Percentiles rank a stretch among this genome's conserved stretches.
Evolutionary conservation across 1,140 invertebrate genomes (phyloP).

Genomic region (Zaprionus vittiger): DNA sequence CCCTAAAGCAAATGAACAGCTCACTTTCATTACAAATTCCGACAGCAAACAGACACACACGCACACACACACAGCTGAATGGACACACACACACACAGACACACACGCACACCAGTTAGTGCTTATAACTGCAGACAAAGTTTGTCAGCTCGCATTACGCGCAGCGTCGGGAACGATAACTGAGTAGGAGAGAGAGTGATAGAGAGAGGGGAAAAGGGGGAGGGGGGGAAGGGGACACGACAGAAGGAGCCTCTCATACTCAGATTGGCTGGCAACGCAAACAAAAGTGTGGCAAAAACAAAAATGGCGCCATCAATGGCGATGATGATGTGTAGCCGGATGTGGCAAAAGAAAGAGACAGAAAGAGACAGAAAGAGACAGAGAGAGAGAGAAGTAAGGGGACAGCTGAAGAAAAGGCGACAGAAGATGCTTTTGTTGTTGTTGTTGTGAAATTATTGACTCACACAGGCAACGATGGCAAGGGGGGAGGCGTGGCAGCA

Average conservation of each 20-base stretch:
- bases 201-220: background rate
- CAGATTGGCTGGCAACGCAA: slow-evolving; percentile 56
- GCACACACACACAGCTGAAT: slow-evolving; percentile 45
- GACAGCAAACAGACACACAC: slow-evolving; percentile 73
- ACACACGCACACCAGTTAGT: slow-evolving; percentile 29
- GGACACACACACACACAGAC: slow-evolving; percentile 47
- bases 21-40: slow-evolving; percentile 82
- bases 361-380: background rate
- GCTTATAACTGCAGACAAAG: slow-evolving; percentile 59
- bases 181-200: background rate
- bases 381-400: background rate
- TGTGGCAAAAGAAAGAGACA: slow-evolving; percentile 19
- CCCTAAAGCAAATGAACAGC: slow-evolving; percentile 80
- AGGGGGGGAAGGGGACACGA: background rate
- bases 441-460: slow-evolving; percentile 10
- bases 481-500: background rate
- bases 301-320: slow-evolving; percentile 79
- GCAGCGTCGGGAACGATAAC: slow-evolving; percentile 35
- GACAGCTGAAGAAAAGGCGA: background rate
- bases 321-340: slow-evolving; percentile 48
- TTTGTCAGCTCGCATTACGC: slow-evolving; percentile 77
- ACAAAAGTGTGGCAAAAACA: slow-evolving; percentile 59
- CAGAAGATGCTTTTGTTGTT: slow-evolving; percentile 1
- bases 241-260: slow-evolving; percentile 9
- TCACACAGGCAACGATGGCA: background rate